Evolutionary conservation across 2,113 vertebrate genomes (phyloP), one percentile per base, ranked within the genome.

Genomic region (Thunnus maccoyii): DNA sequence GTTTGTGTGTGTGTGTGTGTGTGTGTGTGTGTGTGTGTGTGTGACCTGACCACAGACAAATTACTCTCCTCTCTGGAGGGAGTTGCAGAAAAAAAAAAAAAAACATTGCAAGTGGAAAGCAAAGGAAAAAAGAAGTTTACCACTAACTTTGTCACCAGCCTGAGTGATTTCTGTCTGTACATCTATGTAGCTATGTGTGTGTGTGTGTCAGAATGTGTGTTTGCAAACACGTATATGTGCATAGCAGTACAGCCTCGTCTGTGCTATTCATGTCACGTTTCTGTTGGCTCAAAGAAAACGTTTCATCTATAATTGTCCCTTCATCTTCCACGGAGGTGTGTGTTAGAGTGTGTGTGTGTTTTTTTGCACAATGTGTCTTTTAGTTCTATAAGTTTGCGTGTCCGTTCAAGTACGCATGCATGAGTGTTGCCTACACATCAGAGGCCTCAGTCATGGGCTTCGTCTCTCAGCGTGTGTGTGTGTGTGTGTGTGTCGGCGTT

Each of bases 221-320:
- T 57, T 63, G 46, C 60, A 32, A 36, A 60, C 56, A 68, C 76
- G 50, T 77, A 51, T 61, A 72, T 66, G n/a, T 41, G 36, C 7
- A 9, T 10, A 41, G 48, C 56, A 48, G 36, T 5, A 25, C 62
- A 80, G 86, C 55, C 62, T 82, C 51, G 30, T 22, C 44, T 51
- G 61, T 75, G 72, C 50, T 80, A 88, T 88, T 91, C 81, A 78
- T 68, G 78, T 84, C 88, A 92, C 63, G 66, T 82, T 74, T 80
- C 74, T 76, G 51, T 79, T 72, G 65, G 67, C 84, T 86, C 68
- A 80, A 86, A 91, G 78, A 87, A 87, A 89, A 79, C 71, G 52
- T 91, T 91, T 83, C 52, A 90, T 89, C 85, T 86, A 41, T 83
- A 89, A 92, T 89, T 68, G n/a, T 75, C 83, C 79, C 85, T 88